These are phyloP conservation scores for Glossophaga mutica DNA, from an alignment of 2,797 vertebrate genomes.

Conservation along the genomic window DNA sequence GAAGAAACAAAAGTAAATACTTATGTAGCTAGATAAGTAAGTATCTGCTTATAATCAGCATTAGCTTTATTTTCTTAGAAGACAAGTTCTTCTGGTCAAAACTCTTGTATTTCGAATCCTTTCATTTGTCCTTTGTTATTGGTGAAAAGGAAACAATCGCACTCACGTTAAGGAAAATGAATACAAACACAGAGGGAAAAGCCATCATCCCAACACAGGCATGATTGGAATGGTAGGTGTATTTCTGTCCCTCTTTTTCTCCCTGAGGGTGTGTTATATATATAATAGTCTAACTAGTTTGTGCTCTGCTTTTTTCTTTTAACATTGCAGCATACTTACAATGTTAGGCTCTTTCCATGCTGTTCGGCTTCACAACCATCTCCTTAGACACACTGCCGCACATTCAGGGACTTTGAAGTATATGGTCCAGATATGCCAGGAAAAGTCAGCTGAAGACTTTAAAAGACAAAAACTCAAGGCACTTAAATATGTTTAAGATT, in stretches of 20 bases:
- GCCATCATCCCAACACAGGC: neutral
- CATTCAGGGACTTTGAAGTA: neutral
- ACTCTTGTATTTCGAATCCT: neutral
- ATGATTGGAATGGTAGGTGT: neutral
- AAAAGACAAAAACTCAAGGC: slow-evolving; percentile 74
- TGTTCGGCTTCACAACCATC: neutral
- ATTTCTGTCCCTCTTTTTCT: neutral
- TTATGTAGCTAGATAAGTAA: neutral
- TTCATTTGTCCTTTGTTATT: neutral
- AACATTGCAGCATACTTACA: neutral
- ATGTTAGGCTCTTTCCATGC: neutral
- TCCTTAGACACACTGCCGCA: neutral
- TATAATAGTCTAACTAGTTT: neutral
- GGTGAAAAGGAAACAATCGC: neutral
- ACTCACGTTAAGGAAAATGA: neutral
- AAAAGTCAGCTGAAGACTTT: slow-evolving; percentile 47
- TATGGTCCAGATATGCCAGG: neutral
- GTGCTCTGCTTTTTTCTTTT: neutral
- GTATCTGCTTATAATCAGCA: neutral
- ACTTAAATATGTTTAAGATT: slow-evolving; percentile 67
- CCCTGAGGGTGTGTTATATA: neutral
- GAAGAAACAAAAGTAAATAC: neutral
- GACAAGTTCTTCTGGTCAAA: neutral
- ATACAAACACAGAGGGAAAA: neutral
- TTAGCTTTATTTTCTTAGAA: neutral